Evolutionary conservation across 2,888 invertebrate species (phyloP).

Genomic region (Patella depressa): DNA sequence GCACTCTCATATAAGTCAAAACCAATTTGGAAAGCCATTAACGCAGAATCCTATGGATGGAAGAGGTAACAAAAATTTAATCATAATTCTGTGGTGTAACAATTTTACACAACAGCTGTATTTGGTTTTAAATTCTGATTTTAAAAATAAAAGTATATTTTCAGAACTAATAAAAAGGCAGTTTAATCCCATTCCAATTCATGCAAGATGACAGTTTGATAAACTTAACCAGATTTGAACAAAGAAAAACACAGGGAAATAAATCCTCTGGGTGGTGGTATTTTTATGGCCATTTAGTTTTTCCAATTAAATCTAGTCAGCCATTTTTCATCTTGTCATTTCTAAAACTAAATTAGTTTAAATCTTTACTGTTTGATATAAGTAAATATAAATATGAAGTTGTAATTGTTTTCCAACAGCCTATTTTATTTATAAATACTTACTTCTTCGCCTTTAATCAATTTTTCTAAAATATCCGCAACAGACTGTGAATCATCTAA

Average conservation of each 20-base stretch:
- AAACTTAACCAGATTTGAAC: background rate
- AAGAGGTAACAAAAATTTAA: background rate
- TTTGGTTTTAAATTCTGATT: too few species aligned
- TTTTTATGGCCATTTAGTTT: too few species aligned
- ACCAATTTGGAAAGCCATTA: constrained; percentile 99
- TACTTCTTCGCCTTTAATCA: constrained; percentile 83
- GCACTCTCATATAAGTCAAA: constrained; percentile 99
- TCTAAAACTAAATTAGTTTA: too few species aligned
- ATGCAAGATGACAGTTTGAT: background rate
- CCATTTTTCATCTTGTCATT: too few species aligned
- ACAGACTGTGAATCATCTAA: constrained; percentile 94
- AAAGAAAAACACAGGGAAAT: too few species aligned
- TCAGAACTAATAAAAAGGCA: too few species aligned
- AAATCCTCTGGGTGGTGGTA: too few species aligned
- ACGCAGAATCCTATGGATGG: constrained; percentile 78
- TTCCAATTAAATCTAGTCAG: too few species aligned
- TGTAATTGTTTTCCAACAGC: background rate
- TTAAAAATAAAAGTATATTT: too few species aligned
- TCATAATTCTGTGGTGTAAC: background rate
- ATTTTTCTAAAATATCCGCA: constrained; percentile 90
- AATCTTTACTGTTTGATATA: too few species aligned
- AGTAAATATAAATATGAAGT: background rate
- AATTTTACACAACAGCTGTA: too few species aligned
- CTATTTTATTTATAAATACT: constrained; percentile 29
- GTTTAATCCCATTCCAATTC: too few species aligned